A percentile compares a stretch with the other conserved stretches of the same genome.
Conservation (phyloP, 1,140 invertebrate genomes). For the Drosophila ananassae region DNA sequence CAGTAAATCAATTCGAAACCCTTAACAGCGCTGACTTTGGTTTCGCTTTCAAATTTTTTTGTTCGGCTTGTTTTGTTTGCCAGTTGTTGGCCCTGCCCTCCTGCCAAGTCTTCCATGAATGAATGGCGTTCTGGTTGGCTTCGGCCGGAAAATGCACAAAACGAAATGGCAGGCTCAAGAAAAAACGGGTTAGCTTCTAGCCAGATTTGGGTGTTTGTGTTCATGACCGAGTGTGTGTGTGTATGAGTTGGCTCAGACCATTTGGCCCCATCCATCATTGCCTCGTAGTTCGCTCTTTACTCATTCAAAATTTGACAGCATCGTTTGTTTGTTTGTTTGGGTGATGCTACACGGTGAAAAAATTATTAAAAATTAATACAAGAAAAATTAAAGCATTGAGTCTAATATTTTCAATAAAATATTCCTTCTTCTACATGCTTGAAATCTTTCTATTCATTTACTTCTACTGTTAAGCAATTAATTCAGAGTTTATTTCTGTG, state of each 20-base stretch:
- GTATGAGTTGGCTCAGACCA: constrained; percentile 45
- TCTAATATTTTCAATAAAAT: background rate
- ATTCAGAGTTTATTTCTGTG: background rate
- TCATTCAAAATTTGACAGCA: constrained; percentile 82
- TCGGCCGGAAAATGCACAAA: constrained; percentile 44
- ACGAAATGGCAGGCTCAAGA: constrained; percentile 19
- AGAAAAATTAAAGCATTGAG: background rate
- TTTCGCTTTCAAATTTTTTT: constrained; percentile 27
- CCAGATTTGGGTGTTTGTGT: constrained; percentile 4
- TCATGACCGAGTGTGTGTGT: constrained; percentile 3
- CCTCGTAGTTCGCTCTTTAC: constrained; percentile 77
- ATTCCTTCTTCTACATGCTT: background rate
- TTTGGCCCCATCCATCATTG: constrained; percentile 76
- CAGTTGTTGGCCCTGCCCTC: constrained; percentile 23
- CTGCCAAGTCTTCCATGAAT: constrained; percentile 40
- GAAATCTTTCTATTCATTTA: too few relatives aligned
- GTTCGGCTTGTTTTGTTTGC: constrained; percentile 14
- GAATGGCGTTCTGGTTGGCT: constrained; percentile 62
- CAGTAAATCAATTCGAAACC: constrained; percentile 74
- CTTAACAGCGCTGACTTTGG: constrained; percentile 61
- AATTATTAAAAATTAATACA: background rate
- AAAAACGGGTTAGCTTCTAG: constrained; percentile 40
- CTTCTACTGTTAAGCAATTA: background rate
- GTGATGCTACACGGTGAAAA: constrained; percentile 2
- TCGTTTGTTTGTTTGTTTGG: constrained; percentile 74